Percentiles rank a stretch among this genome's conserved stretches.
Evolutionary conservation across 1,140 invertebrate genomes (phyloP).

Genomic region (Drosophila setifemur): DNA sequence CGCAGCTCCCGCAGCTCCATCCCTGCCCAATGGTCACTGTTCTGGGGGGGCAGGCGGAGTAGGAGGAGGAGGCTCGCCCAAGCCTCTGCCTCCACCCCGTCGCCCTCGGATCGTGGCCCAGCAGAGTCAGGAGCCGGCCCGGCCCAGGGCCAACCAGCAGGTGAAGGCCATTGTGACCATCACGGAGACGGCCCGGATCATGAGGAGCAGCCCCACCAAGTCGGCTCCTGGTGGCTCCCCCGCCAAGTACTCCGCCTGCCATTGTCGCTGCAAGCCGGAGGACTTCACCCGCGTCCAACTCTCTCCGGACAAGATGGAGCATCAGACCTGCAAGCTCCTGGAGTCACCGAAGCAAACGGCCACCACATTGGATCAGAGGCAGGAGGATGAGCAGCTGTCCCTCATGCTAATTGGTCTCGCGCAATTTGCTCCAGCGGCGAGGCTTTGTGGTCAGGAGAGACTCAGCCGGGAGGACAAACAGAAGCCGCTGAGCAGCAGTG

Average conservation of each 20-base stretch:
- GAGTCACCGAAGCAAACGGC: slow-evolving; percentile 68
- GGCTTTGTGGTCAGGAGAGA: slow-evolving; percentile 83
- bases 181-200: slow-evolving; percentile 62
- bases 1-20: slow-evolving; percentile 2
- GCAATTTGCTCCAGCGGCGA: slow-evolving; percentile 86
- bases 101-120: slow-evolving; percentile 57
- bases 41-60: not conserved
- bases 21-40: slow-evolving; percentile 69
- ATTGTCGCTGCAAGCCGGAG: slow-evolving; percentile 73
- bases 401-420: slow-evolving; percentile 86
- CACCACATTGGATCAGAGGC: slow-evolving; percentile 33
- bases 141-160: slow-evolving; percentile 49
- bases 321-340: slow-evolving; percentile 77
- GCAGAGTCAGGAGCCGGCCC: slow-evolving; percentile 45
- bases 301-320: slow-evolving; percentile 70
- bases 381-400: slow-evolving; percentile 84
- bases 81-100: slow-evolving; percentile 56
- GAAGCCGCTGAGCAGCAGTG: slow-evolving; percentile 9
- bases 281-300: slow-evolving; percentile 71
- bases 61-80: slow-evolving; percentile 20
- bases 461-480: not conserved
- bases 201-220: slow-evolving; percentile 38
- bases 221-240: slow-evolving; percentile 31
- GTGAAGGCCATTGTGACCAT: slow-evolving; percentile 63
- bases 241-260: slow-evolving; percentile 62